Percentiles rank a stretch among this genome's conserved stretches.
Conservation (phyloP, 2,888 invertebrate genomes). For the Fragum whitleyi region DNA sequence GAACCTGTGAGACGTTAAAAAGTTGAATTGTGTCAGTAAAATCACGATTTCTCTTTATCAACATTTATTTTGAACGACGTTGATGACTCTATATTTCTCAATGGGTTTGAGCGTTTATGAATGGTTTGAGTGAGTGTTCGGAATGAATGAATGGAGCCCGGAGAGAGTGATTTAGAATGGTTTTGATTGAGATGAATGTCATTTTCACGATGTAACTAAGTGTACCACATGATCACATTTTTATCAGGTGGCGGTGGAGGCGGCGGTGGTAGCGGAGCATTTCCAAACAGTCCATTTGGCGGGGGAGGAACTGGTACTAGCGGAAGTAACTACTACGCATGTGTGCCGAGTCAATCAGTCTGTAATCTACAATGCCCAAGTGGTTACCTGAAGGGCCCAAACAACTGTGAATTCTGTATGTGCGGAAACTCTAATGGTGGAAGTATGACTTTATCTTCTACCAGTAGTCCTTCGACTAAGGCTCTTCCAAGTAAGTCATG, state of each 20-base stretch:
- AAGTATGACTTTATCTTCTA: neutral
- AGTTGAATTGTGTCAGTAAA: no score
- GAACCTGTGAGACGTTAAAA: no score
- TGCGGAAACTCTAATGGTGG: conserved; percentile 4
- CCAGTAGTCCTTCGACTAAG: neutral
- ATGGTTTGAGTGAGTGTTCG: no score
- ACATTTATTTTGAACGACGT: no score
- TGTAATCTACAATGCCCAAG: conserved; percentile 31
- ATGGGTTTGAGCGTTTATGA: no score
- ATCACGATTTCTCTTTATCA: no score
- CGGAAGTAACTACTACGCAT: conserved; percentile 24
- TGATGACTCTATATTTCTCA: no score
- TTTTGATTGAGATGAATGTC: no score
- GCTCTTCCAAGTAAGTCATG: neutral
- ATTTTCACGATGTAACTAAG: no score
- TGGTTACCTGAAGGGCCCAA: conserved; percentile 47
- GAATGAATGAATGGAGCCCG: no score
- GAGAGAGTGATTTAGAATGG: no score
- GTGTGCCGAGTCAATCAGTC: conserved; percentile 30
- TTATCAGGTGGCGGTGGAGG: neutral
- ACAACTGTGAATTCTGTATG: conserved; percentile 49
- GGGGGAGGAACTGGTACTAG: neutral
- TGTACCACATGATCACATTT: no score
- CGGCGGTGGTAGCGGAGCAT: neutral
- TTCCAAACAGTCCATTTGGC: neutral